Evolutionary conservation across 2,113 vertebrate species (phyloP).

Genomic region (Eolophus roseicapilla): DNA sequence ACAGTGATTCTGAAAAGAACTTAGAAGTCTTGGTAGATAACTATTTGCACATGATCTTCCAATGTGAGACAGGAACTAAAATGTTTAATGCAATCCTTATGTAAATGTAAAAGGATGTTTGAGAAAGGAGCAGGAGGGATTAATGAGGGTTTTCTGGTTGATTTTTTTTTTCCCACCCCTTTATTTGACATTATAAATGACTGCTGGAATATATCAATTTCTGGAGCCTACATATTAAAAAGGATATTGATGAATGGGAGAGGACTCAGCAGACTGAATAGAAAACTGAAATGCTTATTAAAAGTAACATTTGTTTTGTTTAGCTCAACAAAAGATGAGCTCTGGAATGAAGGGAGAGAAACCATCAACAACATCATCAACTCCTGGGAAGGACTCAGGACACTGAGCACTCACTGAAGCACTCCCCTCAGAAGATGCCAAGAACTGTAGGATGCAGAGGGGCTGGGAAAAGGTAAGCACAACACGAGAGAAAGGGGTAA

Average conservation of each 20-base stretch:
- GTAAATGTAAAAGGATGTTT: background rate
- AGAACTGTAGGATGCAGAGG: background rate
- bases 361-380: background rate
- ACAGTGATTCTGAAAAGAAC: background rate
- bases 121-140: background rate
- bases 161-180: background rate
- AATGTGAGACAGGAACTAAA: background rate
- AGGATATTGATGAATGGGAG: background rate
- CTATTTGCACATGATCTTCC: background rate
- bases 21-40: background rate
- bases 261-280: background rate
- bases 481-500: background rate
- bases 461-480: background rate
- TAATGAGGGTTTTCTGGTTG: background rate
- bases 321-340: background rate
- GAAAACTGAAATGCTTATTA: background rate
- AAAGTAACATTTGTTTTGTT: background rate
- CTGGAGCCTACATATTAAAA: background rate
- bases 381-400: background rate
- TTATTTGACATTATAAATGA: background rate
- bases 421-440: fast-evolving
- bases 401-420: fast-evolving
- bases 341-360: background rate
- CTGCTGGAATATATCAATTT: background rate
- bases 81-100: background rate